These are phyloP conservation scores for Chironomus tentans DNA, from an alignment of 2,888 invertebrate genomes.

Conservation along the genomic window DNA sequence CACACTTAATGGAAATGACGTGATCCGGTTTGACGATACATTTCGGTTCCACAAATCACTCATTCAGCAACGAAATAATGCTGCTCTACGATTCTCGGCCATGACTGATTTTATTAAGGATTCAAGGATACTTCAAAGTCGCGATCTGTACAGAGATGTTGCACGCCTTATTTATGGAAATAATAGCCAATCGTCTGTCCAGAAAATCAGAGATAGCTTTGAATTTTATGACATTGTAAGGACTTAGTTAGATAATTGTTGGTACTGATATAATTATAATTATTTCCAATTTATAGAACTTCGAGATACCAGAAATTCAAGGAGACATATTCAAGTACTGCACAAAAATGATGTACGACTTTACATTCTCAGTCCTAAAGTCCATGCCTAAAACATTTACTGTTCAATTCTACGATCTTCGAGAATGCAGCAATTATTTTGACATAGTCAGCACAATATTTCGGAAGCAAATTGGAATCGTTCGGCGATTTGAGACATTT, in stretches of 20 bases:
- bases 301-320: background rate
- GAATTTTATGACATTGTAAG: no score
- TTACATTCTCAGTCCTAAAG: background rate
- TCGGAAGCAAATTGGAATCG: background rate
- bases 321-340: background rate
- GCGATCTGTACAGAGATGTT: background rate
- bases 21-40: slow-evolving; percentile 17
- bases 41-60: background rate
- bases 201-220: no score
- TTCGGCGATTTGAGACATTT: background rate
- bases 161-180: background rate
- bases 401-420: background rate
- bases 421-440: background rate
- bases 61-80: background rate
- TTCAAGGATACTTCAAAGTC: background rate
- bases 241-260: no score
- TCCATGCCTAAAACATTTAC: background rate
- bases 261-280: no score
- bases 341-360: background rate
- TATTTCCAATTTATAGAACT: no score
- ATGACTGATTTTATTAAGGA: background rate
- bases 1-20: slow-evolving; percentile 29
- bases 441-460: background rate
- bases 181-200: background rate
- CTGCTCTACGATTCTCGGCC: background rate